A percentile compares a stretch with the other conserved stretches of the same genome.
phyloP scores from a whole-genome alignment of 1,140 invertebrate genomes.

The Drosophila ogumai region DNA sequence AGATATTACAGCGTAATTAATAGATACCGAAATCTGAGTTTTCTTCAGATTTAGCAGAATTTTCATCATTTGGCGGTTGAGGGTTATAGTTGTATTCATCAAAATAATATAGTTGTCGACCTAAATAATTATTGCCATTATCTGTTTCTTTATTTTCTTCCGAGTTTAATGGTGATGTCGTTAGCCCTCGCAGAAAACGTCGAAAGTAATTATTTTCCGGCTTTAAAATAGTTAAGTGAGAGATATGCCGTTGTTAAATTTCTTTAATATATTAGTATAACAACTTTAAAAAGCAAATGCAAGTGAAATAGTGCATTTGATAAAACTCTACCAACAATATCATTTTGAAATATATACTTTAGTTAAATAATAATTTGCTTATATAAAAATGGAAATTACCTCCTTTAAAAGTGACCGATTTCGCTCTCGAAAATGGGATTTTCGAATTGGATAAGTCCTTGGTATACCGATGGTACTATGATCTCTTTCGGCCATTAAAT shows the following conservation, averaged over 20 bases:
- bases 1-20: slow-evolving; percentile 7
- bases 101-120: neutral
- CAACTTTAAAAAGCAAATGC: neutral
- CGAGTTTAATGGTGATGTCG: slow-evolving; percentile 6
- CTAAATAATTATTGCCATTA: slow-evolving; percentile 19
- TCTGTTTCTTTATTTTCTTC: slow-evolving; percentile 4
- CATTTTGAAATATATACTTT: neutral
- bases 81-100: slow-evolving; percentile 8
- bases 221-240: slow-evolving; percentile 31
- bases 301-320: neutral
- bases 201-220: slow-evolving; percentile 47
- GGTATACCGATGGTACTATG: slow-evolving; percentile 50
- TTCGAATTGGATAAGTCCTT: slow-evolving; percentile 59
- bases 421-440: slow-evolving; percentile 77
- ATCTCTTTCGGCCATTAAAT: slow-evolving; percentile 33
- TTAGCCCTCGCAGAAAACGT: slow-evolving; percentile 35
- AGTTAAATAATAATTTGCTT: neutral
- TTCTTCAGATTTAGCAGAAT: slow-evolving; percentile 5
- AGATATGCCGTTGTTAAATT: neutral
- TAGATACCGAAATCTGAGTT: slow-evolving; percentile 26
- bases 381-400: slow-evolving; percentile 39
- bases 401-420: slow-evolving; percentile 72
- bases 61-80: neutral
- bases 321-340: neutral
- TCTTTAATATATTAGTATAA: neutral